A percentile compares a stretch with the other conserved stretches of the same genome.
phyloP scores from a whole-genome alignment of 2,888 invertebrate genomes.

The Gortyna flavago region DNA sequence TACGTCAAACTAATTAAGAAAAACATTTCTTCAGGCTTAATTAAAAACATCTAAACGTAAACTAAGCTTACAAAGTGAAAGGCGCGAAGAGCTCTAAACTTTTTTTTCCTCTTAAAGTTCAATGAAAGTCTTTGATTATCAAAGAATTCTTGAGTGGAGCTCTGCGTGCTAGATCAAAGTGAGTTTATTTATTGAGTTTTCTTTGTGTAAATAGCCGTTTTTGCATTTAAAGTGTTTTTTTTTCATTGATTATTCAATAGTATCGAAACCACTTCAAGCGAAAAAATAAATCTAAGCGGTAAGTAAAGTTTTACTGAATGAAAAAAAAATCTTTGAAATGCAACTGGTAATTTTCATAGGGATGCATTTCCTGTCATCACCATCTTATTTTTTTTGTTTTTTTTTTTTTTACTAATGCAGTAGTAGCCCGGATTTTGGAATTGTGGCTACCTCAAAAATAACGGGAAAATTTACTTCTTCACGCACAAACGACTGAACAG shows the following conservation, averaged over 20 bases:
- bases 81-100: constrained; percentile 39
- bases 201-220: constrained; percentile 42
- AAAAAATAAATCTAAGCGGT: background rate
- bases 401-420: no score
- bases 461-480: no score
- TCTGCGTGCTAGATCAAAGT: constrained; percentile 52
- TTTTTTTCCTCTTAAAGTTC: constrained; percentile 35
- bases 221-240: constrained; percentile 37
- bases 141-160: constrained; percentile 41
- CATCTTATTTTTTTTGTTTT: no score
- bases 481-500: no score
- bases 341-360: no score
- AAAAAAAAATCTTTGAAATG: background rate
- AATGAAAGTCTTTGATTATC: constrained; percentile 50
- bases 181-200: constrained; percentile 30
- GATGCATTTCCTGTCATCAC: background rate
- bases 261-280: background rate
- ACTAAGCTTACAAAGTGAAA: constrained; percentile 30
- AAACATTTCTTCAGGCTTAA: constrained; percentile 36
- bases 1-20: constrained; percentile 42
- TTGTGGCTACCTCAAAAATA: background rate
- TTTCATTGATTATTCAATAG: constrained; percentile 4
- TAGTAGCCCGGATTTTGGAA: background rate
- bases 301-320: background rate
- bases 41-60: constrained; percentile 49